Conservation (phyloP, 2,888 invertebrate species). For the Zelleria hepariella region DNA sequence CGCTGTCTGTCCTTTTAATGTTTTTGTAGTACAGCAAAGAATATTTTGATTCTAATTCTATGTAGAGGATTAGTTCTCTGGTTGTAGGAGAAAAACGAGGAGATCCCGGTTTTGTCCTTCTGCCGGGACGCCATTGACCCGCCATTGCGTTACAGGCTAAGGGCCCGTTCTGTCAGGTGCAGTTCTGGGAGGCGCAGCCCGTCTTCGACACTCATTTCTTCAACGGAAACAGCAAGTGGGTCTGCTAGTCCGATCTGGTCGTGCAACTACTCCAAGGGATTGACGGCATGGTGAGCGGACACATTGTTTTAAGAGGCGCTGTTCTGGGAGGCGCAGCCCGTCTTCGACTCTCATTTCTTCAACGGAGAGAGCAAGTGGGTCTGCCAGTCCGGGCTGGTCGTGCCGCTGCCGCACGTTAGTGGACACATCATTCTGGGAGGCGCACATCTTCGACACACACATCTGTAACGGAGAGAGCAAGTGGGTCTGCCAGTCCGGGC, state of each 20-base stretch:
- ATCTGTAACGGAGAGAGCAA: constrained; percentile 81
- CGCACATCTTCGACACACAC: constrained; percentile 79
- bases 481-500: constrained; percentile 85
- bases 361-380: constrained; percentile 90
- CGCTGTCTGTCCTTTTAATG: no score
- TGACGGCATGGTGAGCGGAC: constrained; percentile 73
- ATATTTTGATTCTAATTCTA: no score
- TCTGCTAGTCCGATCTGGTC: constrained; percentile 83
- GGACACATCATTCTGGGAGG: constrained; percentile 83
- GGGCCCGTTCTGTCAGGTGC: constrained; percentile 88
- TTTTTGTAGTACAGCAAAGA: no score
- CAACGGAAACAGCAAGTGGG: constrained; percentile 87
- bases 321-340: constrained; percentile 81
- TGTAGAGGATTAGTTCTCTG: no score
- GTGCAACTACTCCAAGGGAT: constrained; percentile 87
- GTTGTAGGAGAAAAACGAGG: no score
- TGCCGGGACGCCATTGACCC: no score
- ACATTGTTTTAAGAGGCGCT: constrained; percentile 90
- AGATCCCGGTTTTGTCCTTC: no score
- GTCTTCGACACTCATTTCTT: constrained; percentile 75
- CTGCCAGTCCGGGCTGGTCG: constrained; percentile 82
- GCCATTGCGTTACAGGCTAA: no score
- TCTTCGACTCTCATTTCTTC: constrained; percentile 75
- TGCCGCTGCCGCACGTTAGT: constrained; percentile 88
- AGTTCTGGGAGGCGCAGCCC: constrained; percentile 89